Base-by-base conservation (phyloP, 2,797 vertebrate species). In the Catharus ustulatus region DNA sequence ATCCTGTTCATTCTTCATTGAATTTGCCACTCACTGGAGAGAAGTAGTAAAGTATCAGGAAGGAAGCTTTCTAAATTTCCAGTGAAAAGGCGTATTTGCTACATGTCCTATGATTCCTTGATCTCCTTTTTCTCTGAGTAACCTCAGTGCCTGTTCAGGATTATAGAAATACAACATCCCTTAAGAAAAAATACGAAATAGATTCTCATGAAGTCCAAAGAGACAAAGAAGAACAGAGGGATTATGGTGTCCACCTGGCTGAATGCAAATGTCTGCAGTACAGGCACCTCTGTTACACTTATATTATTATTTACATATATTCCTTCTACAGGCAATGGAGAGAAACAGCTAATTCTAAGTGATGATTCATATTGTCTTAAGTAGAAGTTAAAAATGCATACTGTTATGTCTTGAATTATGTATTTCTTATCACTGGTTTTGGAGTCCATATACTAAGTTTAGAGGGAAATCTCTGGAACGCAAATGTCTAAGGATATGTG, bases 151-250 rank as follows among this genome's bases (percentile, higher is more conserved):
- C 19, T 57, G 46, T 24, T 81, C 10, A 61, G 36, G 22, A 36
- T 66, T 55, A 36, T 17, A 23, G 54, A 88, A 54, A 9, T 20
- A 16, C 14, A 40, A 15, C 3, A 22, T 43, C 21, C 7, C 27
- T 7, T 34, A 27, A 19, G 30, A 54, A 74, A 59, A 71, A 36
- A 5, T 12, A 1, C 10, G 15, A 54, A 67, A 7, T 13, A 67
- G 8, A 58, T 20, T 67, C 10, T 77, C 0, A 0, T 30, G 10
- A 67, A 42, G 13, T 67, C 17, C 34, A 43, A 40, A 62, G 34
- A 34, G 13, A 57, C 22, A 30, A 51, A 34, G 16, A 23, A 74
- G 6, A 30, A 26, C 9, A 23, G 55, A 30, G 23, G 9, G 16
- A 30, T 24, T 43, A 1, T 71, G 20, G 12, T 30, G 15, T 9